Evolutionary conservation across 2,797 vertebrate species (phyloP).

Genomic region (Sebastes matsubarae): DNA sequence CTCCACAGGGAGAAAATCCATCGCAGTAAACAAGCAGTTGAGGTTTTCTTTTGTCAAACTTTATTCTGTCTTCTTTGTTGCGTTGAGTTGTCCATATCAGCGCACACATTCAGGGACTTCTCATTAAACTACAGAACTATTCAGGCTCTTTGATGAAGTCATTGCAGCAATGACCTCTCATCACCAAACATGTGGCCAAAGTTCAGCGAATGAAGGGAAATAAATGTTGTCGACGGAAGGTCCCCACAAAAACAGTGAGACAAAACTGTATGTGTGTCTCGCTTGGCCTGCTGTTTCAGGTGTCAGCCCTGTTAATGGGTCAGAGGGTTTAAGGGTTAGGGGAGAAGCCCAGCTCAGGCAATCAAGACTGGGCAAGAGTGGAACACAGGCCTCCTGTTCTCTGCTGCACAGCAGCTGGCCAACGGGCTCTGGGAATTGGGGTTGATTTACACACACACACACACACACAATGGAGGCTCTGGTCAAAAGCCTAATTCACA

Average conservation of each 20-base stretch:
- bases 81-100: conserved; percentile 16
- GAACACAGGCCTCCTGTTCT: conserved; percentile 45
- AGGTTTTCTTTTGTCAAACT: neutral
- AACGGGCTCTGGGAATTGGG: conserved; percentile 21
- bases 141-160: conserved; percentile 17
- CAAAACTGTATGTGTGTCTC: neutral
- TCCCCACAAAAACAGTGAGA: neutral
- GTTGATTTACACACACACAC: conserved; percentile 32
- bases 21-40: neutral
- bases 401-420: conserved; percentile 48
- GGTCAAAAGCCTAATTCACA: conserved; percentile 47
- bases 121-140: conserved; percentile 10
- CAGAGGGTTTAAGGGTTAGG: conserved; percentile 14
- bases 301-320: conserved; percentile 36
- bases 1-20: neutral
- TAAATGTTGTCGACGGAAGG: neutral
- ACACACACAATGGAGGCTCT: conserved; percentile 3
- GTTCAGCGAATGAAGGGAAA: neutral
- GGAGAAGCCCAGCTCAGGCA: conserved; percentile 10
- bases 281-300: conserved; percentile 11
- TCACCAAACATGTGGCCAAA: neutral
- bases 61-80: conserved; percentile 22
- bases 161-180: neutral
- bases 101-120: conserved; percentile 5
- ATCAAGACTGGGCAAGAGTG: conserved; percentile 21